Evolutionary conservation across 92 coral and sea anemone species (phyloP), one percentile per base, ranked within the genome.

Genomic region (Diadumene lineata): DNA sequence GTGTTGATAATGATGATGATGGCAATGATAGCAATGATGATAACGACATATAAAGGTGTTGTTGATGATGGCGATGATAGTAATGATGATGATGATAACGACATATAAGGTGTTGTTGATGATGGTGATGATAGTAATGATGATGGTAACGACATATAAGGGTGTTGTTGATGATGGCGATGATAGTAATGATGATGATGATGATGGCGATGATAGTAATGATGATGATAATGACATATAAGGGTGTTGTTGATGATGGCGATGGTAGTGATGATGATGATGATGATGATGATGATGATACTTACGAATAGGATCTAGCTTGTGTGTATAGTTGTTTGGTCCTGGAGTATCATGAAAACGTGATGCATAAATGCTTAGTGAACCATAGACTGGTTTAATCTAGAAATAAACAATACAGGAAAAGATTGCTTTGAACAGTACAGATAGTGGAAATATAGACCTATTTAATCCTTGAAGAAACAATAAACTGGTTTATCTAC

Each of bases 301-400:
- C 77, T 72, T 72, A 72, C 77, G 33, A 26, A 72, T 56, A 30
- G 90, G 94, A 25, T 82, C 89, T 10, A 89, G 79, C 31, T 78
- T 84, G 18, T 78, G 84, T 43, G 86, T 77, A 60, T 83, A 57
- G 44, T 86, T 78, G 3, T 79, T 65, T 21, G 87, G 84, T 1
- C 94, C 91, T 1, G 94, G 94, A 2, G 76, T 79, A 24, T 79
- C 91, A 18, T 79, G 72, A 38, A 71, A 53, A 18, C 94, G 79
- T 21, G 94, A 89, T 2, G 88, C 91, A 43, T 82, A 89, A 56
- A 89, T 84, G 17, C 83, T 29, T 38, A 89, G 82, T 7, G 94
- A 78, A 48, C 94, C 94, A 50, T 69, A 86, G 18, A 82, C 68
- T 31, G 94, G 94, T n/a, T 80, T 69, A 26, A 89, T 80, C 94